phyloP scores from a whole-genome alignment of 2,113 vertebrate genomes.

The Zosterops lateralis region DNA sequence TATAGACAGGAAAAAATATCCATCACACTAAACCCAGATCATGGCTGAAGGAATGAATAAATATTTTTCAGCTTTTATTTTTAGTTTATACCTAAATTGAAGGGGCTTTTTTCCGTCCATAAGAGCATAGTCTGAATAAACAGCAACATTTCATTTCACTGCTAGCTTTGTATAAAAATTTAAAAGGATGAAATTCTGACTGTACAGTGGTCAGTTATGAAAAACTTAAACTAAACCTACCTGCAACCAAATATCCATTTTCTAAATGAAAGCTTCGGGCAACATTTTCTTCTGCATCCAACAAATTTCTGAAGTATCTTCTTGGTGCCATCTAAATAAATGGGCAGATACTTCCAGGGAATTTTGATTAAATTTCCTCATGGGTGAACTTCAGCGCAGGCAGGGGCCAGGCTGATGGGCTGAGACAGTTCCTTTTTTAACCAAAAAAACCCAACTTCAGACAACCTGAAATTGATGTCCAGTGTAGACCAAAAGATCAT shows the following conservation, averaged over 20 bases:
- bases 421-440: background rate
- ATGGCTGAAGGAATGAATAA: background rate
- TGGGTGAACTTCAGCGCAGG: accelerated
- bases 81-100: background rate
- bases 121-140: background rate
- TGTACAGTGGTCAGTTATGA: background rate
- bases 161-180: background rate
- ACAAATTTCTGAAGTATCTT: background rate
- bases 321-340: background rate
- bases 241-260: background rate
- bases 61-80: background rate
- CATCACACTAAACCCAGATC: background rate
- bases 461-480: background rate
- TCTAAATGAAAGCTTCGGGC: background rate
- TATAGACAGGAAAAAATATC: background rate
- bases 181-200: background rate
- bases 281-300: background rate
- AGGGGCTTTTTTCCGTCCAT: background rate
- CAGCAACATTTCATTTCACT: background rate
- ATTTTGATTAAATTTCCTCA: background rate
- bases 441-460: background rate
- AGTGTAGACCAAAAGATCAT: accelerated
- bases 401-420: accelerated
- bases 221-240: background rate
- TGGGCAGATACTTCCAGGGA: background rate